Base-by-base conservation (phyloP, 2,888 invertebrate genomes). In the Tryphoninae sp. region DNA sequence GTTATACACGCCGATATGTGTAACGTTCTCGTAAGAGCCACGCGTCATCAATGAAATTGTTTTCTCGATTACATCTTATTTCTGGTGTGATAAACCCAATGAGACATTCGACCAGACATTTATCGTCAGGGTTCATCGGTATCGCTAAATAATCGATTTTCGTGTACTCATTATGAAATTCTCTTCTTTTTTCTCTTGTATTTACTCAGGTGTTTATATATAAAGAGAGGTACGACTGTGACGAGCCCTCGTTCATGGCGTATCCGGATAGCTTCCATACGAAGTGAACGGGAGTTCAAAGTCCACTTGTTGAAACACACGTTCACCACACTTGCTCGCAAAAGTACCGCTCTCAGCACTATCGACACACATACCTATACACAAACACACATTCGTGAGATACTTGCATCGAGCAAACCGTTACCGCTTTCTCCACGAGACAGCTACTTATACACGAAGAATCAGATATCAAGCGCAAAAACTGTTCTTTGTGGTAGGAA, bases 221-320 rank as follows among this genome's bases (percentile, higher is more conserved):
- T 11, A 45, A 13, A 45, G 45, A 55, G 55, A 55, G 49, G 42
- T 23, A 40, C 2, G 23, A 45, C 26, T 51, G 64, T 68, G 45
- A 11, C 40, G 71, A 69, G 64, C 64, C 59, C 53, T 75, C 68
- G 26, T 33, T 74, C 45, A 61, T 80, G 67, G 81, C 75, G 74
- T 67, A 69, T 68, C 65, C 62, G 68, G 59, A 75, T 42, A 64
- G 69, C 13, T 33, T 65, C 26, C 78, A 40, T 51, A 53, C 59
- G 61, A 75, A 78, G 71, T 71, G 78, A 81, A 71, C 81, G 61
- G 62, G 81, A 81, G 81, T 81, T 81, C 81, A 81, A 81, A 81
- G 81, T 81, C 81, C 81, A 81, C 78, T 81, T 13, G 68, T 81
- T 9, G 67, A 9, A 75, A 58, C 59, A 26, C 59, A 58, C 75